These are phyloP conservation scores for Cheirogaleus major DNA, from an alignment of 2,797 vertebrate genomes.

Conservation along the genomic window DNA sequence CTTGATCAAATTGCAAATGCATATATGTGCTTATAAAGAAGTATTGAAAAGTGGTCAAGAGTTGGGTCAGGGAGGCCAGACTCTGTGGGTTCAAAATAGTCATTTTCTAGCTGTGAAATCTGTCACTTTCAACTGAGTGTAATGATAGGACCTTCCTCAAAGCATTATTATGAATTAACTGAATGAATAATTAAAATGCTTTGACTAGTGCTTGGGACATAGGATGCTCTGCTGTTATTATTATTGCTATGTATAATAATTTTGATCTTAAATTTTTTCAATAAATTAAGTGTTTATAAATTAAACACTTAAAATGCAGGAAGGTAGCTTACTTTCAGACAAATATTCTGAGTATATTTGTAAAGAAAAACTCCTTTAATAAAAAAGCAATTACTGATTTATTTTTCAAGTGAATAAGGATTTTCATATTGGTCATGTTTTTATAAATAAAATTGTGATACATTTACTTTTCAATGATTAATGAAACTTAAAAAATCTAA, in stretches of 20 bases:
- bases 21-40: not conserved
- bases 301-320: constrained; percentile 24
- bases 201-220: not conserved
- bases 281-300: not conserved
- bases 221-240: not conserved
- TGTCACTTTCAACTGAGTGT: not conserved
- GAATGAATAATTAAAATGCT: not conserved
- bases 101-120: not conserved
- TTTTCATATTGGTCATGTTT: not conserved
- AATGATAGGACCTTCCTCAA: not conserved
- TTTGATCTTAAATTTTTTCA: not conserved
- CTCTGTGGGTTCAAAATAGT: not conserved
- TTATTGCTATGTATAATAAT: not conserved
- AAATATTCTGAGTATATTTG: not conserved
- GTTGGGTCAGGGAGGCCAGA: not conserved
- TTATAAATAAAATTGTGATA: not conserved
- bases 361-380: not conserved
- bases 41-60: not conserved
- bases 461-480: not conserved
- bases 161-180: not conserved
- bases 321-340: not conserved
- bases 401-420: not conserved
- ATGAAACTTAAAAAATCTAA: not conserved
- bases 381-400: not conserved
- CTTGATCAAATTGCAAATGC: not conserved